Evolutionary conservation across 1,140 invertebrate genomes (phyloP).

Genomic region (Saxidomus purpurata): DNA sequence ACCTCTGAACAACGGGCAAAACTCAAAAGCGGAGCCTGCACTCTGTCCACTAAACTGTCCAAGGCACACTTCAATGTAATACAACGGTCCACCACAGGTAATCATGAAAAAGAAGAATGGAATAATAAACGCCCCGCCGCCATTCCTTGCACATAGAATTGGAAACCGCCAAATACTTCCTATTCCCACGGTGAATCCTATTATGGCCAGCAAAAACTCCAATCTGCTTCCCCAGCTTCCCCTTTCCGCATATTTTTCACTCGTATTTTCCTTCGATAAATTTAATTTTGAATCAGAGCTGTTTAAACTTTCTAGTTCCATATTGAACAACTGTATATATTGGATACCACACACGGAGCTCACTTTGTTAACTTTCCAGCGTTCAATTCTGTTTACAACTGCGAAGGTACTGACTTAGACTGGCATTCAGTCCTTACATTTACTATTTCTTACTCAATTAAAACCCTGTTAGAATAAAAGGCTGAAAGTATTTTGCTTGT

Average conservation of each 20-base stretch:
- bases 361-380: no score
- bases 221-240: slow-evolving; percentile 78
- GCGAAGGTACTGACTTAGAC: no score
- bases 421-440: no score
- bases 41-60: slow-evolving; percentile 89
- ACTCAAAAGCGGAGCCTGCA: slow-evolving; percentile 19
- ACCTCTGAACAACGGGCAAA: slow-evolving; percentile 31
- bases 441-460: no score
- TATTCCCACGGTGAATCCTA: slow-evolving; percentile 84
- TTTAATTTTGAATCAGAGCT: not conserved
- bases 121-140: slow-evolving; percentile 89
- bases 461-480: no score
- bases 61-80: slow-evolving; percentile 91
- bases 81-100: slow-evolving; percentile 90
- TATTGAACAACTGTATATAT: no score
- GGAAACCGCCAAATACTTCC: slow-evolving; percentile 87
- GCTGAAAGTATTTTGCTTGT: no score
- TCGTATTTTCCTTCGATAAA: not conserved
- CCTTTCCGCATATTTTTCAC: not conserved
- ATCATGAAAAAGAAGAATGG: slow-evolving; percentile 89
- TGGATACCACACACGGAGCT: no score
- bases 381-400: no score
- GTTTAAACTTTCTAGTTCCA: no score
- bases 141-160: slow-evolving; percentile 86
- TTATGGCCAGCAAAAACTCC: slow-evolving; percentile 84